Percentiles rank a stretch among this genome's conserved stretches.
These are phyloP conservation scores for Stichopus horrens DNA, from an alignment of 53 echinoderm and acorn worm species.

Conservation along the genomic window DNA sequence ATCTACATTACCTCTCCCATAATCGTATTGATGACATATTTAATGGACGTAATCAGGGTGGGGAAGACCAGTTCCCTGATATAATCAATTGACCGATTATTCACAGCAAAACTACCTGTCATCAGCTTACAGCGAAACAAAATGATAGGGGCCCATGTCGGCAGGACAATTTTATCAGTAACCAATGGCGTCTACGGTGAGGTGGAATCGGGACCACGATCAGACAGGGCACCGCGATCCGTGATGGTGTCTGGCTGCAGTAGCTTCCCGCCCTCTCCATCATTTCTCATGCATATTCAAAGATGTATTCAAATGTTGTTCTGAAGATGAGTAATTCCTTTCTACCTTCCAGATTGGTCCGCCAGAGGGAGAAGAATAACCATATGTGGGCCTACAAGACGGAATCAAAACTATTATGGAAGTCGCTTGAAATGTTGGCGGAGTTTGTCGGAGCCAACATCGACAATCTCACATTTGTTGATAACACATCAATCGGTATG, in stretches of 20 bases:
- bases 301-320: not conserved
- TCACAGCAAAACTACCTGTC: too few relatives aligned
- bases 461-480: slow-evolving; percentile 13
- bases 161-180: too few relatives aligned
- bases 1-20: too few relatives aligned
- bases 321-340: not conserved
- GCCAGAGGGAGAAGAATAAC: slow-evolving; percentile 22
- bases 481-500: slow-evolving; percentile 17
- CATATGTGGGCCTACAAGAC: slow-evolving; percentile 19
- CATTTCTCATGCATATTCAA: not conserved
- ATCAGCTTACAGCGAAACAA: too few relatives aligned
- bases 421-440: slow-evolving; percentile 9
- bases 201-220: too few relatives aligned
- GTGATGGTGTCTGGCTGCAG: not conserved
- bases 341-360: not conserved
- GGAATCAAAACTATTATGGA: slow-evolving; percentile 3
- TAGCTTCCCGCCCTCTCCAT: not conserved
- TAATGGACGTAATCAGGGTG: too few relatives aligned
- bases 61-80: too few relatives aligned
- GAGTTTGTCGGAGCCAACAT: slow-evolving; percentile 27
- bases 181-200: too few relatives aligned
- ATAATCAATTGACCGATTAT: too few relatives aligned
- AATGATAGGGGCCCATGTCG: too few relatives aligned
- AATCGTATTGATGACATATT: too few relatives aligned
- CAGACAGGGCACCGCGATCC: not conserved